Evolutionary conservation across 2,888 invertebrate genomes (phyloP).

Genomic region (Ellobium chinense): DNA sequence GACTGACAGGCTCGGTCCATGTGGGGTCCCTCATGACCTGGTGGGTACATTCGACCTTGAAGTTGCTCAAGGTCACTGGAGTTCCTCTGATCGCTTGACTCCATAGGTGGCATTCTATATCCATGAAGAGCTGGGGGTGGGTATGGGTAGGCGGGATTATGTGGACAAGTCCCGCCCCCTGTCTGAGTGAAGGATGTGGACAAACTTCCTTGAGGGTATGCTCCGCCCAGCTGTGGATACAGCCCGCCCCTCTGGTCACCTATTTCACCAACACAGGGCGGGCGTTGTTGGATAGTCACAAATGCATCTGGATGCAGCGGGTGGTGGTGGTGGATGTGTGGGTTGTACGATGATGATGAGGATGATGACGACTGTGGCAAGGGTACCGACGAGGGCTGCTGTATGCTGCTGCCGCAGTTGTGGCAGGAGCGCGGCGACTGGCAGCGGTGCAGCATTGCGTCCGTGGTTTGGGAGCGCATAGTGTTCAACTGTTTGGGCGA

Average conservation of each 20-base stretch:
- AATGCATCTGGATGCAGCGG: slow-evolving; percentile 17
- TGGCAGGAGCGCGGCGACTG: slow-evolving; percentile 40
- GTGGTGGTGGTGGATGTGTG: slow-evolving; percentile 33
- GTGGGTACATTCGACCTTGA: slow-evolving; percentile 43
- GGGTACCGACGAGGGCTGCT: slow-evolving; percentile 15
- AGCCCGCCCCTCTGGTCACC: slow-evolving; percentile 36
- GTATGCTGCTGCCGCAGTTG: slow-evolving; percentile 43
- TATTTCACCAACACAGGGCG: slow-evolving; percentile 17
- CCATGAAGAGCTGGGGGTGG: slow-evolving; percentile 54
- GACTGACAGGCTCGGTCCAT: slow-evolving; percentile 81
- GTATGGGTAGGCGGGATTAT: slow-evolving; percentile 36
- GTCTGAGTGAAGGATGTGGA: slow-evolving; percentile 2
- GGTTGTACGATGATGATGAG: slow-evolving; percentile 38
- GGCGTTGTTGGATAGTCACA: slow-evolving; percentile 38
- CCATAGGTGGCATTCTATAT: slow-evolving; percentile 55
- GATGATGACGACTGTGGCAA: slow-evolving; percentile 33
- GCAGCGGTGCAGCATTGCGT: slow-evolving; percentile 20
- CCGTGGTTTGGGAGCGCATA: slow-evolving; percentile 22
- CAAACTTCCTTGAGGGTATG: slow-evolving; percentile 54
- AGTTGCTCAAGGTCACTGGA: slow-evolving; percentile 58
- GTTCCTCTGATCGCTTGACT: slow-evolving; percentile 52
- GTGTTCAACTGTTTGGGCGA: slow-evolving; percentile 63
- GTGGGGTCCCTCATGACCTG: slow-evolving; percentile 40
- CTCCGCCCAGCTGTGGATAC: slow-evolving; percentile 33
- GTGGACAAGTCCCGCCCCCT: slow-evolving; percentile 50